Base-by-base conservation (phyloP, 2,888 invertebrate genomes). In the Anorthoa munda region DNA sequence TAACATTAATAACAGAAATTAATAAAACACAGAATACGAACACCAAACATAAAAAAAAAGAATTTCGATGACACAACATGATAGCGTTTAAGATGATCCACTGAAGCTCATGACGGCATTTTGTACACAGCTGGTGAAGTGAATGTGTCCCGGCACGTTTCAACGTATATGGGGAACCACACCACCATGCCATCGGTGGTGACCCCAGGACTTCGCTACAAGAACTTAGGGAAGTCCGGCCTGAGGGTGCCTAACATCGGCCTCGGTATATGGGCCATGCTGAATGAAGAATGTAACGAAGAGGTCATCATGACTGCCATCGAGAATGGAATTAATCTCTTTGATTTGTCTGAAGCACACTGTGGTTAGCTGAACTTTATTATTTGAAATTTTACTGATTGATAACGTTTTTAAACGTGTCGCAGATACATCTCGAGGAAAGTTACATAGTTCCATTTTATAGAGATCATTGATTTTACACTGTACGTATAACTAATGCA, bases 211-310 rank as follows among this genome's bases (percentile, higher is more conserved):
- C 97, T 99, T 88, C 97, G 98, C 68, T 98, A 98, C 97, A 98
- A 99, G 93, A 99, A 99, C 96, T 97, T 99, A 86, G 99, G 99
- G 87, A 99, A 99, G 96, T 99, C 99, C 90, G 99, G 99, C 67
- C 97, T 99, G 81, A 97, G 99, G 84, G 99, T 99, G 79, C 99
- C 99, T 87, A 99, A 99, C 95, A 98, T 99, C 86, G 99, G 99
- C 83, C 97, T 99, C 89, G 99, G 99, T 75, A 98, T 99, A 77
- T 99, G 99, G 99, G 98, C 98, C 39, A 98, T 98, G 80, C 97
- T 98, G 75, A 97, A 97, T 84, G 98, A 98, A 91, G 98, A 98
- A 85, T 97, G 98, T 89, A 98, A 99, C 4, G 99, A 99, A 94
- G 98, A 99, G 85, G 98, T 99, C 79, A 97, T 99, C 60, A 98